These are phyloP conservation scores for Metalampra italica DNA, from an alignment of 2,888 invertebrate species.

Conservation along the genomic window DNA sequence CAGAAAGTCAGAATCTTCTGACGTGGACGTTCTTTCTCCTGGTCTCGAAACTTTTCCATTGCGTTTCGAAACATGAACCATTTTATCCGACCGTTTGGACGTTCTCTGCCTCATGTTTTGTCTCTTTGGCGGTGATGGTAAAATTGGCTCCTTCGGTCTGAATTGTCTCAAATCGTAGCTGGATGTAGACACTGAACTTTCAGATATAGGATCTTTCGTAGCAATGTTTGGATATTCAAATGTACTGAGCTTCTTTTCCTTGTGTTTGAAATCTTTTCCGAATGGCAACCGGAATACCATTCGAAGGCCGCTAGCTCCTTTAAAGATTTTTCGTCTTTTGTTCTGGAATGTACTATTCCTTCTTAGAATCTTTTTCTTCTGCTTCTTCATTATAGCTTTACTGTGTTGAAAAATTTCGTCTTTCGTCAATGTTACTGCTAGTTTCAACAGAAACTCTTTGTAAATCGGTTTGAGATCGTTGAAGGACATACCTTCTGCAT, in stretches of 20 bases:
- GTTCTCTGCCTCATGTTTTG: conserved; percentile 60
- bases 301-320: conserved; percentile 79
- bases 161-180: conserved; percentile 81
- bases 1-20: conserved; percentile 80
- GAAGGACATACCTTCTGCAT: conserved; percentile 95
- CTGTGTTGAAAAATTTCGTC: conserved; percentile 94
- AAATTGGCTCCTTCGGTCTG: conserved; percentile 73
- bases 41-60: conserved; percentile 68
- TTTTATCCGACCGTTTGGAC: conserved; percentile 61
- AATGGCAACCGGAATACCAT: conserved; percentile 82
- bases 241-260: conserved; percentile 43
- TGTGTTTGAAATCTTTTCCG: conserved; percentile 60
- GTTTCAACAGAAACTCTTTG: conserved; percentile 91
- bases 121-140: conserved; percentile 61
- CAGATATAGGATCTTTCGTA: conserved; percentile 62
- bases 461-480: conserved; percentile 95
- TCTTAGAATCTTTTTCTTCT: conserved; percentile 83
- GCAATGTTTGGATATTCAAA: conserved; percentile 37
- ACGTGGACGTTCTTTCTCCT: conserved; percentile 80
- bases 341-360: conserved; percentile 77
- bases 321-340: conserved; percentile 78
- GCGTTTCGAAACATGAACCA: conserved; percentile 60
- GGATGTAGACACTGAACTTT: conserved; percentile 80
- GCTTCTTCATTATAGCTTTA: conserved; percentile 92
- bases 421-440: conserved; percentile 93